These are phyloP conservation scores for Hapalemur alaotrensis DNA, from an alignment of 2,797 vertebrate genomes.

Conservation along the genomic window DNA sequence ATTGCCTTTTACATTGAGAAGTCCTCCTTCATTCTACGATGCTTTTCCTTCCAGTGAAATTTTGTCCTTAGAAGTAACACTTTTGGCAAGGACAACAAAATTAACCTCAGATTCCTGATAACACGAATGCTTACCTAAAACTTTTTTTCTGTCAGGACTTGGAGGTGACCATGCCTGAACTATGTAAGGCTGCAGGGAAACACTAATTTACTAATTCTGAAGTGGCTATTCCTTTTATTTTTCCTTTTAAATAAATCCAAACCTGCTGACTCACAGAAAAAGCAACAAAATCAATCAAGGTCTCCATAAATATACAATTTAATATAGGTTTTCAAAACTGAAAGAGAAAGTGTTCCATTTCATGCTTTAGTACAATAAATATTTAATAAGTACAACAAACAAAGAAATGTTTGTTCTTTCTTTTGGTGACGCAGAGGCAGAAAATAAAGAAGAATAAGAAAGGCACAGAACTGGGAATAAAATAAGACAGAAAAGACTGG, in stretches of 20 bases:
- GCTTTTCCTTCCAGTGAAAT: neutral
- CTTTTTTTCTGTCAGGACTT: neutral
- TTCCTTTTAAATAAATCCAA: neutral
- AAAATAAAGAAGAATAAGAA: neutral
- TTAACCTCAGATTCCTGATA: slow-evolving; percentile 10
- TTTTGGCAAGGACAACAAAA: neutral
- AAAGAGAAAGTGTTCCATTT: slow-evolving; percentile 19
- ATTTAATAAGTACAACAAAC: slow-evolving; percentile 43
- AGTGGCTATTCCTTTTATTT: neutral
- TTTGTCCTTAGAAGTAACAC: slow-evolving; percentile 3
- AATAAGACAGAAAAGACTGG: neutral
- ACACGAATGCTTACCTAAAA: neutral
- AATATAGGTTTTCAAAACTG: slow-evolving; percentile 29
- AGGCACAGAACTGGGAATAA: neutral
- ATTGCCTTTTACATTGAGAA: neutral
- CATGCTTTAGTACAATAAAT: slow-evolving; percentile 41
- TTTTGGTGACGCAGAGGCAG: neutral
- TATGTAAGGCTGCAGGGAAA: slow-evolving; percentile 1
- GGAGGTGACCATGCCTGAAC: neutral
- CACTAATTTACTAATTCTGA: slow-evolving; percentile 22
- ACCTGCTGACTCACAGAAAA: slow-evolving; percentile 4
- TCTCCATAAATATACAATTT: slow-evolving; percentile 29
- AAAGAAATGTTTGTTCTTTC: neutral
- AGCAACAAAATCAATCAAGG: neutral
- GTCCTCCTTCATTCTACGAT: neutral